phyloP scores from a whole-genome alignment of 1,140 invertebrate species.

The Drosophila grimshawi region DNA sequence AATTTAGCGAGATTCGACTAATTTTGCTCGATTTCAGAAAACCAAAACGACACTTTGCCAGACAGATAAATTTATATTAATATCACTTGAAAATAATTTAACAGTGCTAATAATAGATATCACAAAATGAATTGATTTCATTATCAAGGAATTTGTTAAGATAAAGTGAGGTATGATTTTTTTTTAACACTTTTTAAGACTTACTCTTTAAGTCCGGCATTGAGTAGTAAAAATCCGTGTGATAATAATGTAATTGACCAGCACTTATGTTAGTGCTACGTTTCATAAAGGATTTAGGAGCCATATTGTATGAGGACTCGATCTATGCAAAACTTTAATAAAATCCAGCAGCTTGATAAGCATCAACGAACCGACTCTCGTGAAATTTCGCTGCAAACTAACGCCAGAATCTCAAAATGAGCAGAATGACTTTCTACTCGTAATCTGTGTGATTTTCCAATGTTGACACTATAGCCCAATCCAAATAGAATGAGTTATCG shows the following conservation, averaged over 20 bases:
- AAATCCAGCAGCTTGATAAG: background rate
- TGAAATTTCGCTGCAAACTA: constrained; percentile 55
- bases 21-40: no score
- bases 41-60: no score
- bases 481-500: constrained; percentile 11
- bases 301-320: constrained; percentile 37
- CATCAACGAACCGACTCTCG: constrained; percentile 36
- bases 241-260: constrained; percentile 74
- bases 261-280: constrained; percentile 54
- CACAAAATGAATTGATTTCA: no score
- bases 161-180: background rate
- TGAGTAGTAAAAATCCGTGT: constrained; percentile 80
- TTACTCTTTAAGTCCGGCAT: constrained; percentile 78
- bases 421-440: constrained; percentile 46
- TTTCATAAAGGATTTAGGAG: constrained; percentile 49
- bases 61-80: no score
- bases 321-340: background rate
- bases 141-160: background rate
- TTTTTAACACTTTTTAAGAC: constrained; percentile 20
- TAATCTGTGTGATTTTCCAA: constrained; percentile 34
- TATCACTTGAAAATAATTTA: no score
- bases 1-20: no score
- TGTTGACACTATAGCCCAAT: constrained; percentile 51
- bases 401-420: constrained; percentile 20
- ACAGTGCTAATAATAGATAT: no score